Base-by-base conservation (phyloP, 2,888 invertebrate species). In the Hyles lineata region DNA sequence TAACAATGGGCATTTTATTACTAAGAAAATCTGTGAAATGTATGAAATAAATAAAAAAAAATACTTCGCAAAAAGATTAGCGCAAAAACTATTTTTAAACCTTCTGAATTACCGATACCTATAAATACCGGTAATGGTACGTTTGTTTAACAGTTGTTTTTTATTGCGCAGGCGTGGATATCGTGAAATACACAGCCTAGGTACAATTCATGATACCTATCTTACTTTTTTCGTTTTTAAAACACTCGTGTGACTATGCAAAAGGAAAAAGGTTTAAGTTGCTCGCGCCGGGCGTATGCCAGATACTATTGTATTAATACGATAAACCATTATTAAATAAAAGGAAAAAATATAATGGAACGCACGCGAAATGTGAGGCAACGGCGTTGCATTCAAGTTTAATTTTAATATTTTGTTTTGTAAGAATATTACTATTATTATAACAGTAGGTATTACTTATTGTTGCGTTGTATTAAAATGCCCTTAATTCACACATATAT, bases 261-360 rank as follows among this genome's bases (percentile, higher is more conserved):
- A 86, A 85, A 86, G 81, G 71, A 78, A 79, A 79, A 74, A 82
- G 83, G 78, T 74, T 77, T 74, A 78, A 77, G n/a, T 58, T 72
- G 52, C 58, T 17, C 72, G 32, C 62, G 71, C 72, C 63, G 58
- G 58, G 80, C 79, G 79, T 77, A 79, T 79, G 78, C 76, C 81
- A 79, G 81, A 79, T 83, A 84, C 87, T 86, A 89, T 90, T 90
- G 89, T 90, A 88, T 86, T 87, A 85, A 84, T 85, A 83, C 85
- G 85, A 88, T 89, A 87, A 87, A 86, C 80, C 82, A 84, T 83
- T 71, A 62, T 80, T 77, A 76, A 78, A 80, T 82, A 77, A 81
- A 82, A 85, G 82, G 75, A 84, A 83, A 82, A 85, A 82, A 82
- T 81, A 77, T 80, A 83, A 81, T 77, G 78, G 84, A 81, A 82